phyloP scores from a whole-genome alignment of 2,113 vertebrate species.

The Miniopterus natalensis region DNA sequence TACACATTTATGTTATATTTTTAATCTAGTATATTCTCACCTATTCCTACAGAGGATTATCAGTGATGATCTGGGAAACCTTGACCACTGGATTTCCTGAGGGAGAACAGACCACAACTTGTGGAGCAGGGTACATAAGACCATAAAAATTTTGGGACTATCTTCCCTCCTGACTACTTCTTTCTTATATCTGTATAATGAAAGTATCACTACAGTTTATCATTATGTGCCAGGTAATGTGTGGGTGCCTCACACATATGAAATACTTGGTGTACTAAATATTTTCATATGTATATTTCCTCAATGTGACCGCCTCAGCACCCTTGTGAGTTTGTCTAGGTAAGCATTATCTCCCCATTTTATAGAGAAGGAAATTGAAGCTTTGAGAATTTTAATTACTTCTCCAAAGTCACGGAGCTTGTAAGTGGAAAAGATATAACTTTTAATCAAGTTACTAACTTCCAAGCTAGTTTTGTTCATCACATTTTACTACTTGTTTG shows the following conservation, averaged over 20 bases:
- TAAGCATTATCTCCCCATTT: neutral
- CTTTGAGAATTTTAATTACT: slow-evolving; percentile 23
- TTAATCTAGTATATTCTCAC: neutral
- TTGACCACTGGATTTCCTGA: neutral
- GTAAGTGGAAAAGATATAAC: neutral
- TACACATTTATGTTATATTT: neutral
- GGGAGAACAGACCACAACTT: neutral
- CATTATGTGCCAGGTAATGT: neutral
- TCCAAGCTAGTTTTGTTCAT: neutral
- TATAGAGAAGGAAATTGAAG: neutral
- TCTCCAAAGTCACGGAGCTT: neutral
- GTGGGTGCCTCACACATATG: neutral
- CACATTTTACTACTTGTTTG: neutral
- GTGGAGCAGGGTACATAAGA: neutral
- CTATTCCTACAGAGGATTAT: neutral
- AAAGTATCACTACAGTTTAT: neutral
- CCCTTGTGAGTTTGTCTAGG: neutral
- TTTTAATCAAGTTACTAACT: neutral
- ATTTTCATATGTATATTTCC: neutral
- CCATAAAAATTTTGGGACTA: neutral
- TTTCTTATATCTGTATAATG: neutral
- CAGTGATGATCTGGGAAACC: neutral
- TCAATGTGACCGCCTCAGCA: neutral
- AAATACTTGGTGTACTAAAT: neutral
- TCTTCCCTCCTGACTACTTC: neutral